These are phyloP conservation scores for Holocentrus rufus DNA, from an alignment of 2,797 vertebrate species.

Conservation along the genomic window DNA sequence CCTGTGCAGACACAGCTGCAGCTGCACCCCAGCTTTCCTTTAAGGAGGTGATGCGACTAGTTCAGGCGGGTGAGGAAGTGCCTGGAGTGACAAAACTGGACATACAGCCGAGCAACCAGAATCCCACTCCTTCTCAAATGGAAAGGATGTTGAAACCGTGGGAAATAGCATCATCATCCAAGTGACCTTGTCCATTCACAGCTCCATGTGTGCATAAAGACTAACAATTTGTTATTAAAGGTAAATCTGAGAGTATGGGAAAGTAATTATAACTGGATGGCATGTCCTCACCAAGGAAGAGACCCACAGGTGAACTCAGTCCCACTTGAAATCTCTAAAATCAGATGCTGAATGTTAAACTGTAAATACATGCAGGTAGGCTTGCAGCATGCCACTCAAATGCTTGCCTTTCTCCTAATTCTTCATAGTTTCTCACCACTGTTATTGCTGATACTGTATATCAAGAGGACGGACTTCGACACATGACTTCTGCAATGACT, in stretches of 20 bases:
- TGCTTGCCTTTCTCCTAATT: no score
- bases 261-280: not conserved
- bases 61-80: slow-evolving; percentile 81
- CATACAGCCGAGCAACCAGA: slow-evolving; percentile 74
- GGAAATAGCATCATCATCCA: slow-evolving; percentile 59
- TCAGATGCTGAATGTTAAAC: not conserved
- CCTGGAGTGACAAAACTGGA: slow-evolving; percentile 75
- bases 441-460: not conserved
- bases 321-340: no score
- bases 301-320: no score
- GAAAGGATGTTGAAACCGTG: slow-evolving; percentile 78
- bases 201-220: not conserved
- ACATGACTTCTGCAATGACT: no score
- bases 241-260: no score
- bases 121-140: slow-evolving; percentile 78
- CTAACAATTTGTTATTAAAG: slow-evolving; percentile 10
- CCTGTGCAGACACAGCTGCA: slow-evolving; percentile 8
- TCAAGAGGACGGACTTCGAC: no score
- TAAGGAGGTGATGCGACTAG: slow-evolving; percentile 78
- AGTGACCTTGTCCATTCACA: slow-evolving; percentile 13
- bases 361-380: not conserved
- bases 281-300: not conserved
- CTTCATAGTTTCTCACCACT: not conserved
- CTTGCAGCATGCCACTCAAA: no score
- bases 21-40: slow-evolving; percentile 79